Evolutionary conservation across 2,113 vertebrate species (phyloP).

Genomic region (Chroicocephalus ridibundus): DNA sequence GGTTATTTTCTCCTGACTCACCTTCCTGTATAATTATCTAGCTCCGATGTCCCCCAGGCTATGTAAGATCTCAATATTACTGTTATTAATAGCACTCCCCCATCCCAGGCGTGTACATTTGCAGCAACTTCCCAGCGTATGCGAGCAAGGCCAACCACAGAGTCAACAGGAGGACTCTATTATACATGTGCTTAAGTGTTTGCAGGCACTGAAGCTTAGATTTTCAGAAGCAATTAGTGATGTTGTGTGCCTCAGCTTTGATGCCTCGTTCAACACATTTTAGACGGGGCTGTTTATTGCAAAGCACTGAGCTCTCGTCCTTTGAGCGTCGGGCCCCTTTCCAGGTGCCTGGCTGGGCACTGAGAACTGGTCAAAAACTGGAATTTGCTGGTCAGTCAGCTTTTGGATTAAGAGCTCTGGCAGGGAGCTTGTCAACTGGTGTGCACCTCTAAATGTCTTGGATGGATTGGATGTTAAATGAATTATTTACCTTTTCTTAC

Average conservation of each 20-base stretch:
- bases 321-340: background rate
- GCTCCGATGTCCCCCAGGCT: background rate
- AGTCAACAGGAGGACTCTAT: background rate
- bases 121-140: background rate
- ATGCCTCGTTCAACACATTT: background rate
- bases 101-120: background rate
- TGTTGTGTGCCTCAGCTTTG: background rate
- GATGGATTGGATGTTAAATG: background rate
- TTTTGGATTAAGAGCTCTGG: background rate
- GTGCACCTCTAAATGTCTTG: background rate
- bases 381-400: background rate
- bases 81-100: conserved; percentile 5
- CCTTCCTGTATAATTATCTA: background rate
- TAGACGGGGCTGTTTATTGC: background rate
- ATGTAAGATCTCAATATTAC: background rate
- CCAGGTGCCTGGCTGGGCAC: background rate
- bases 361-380: background rate
- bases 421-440: background rate
- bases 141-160: background rate
- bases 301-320: background rate
- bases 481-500: background rate
- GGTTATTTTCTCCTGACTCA: background rate
- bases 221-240: conserved; percentile 31
- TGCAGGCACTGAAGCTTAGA: background rate
- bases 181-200: background rate